phyloP scores from a whole-genome alignment of 1,140 invertebrate species.

The Scaptodrosophila lebanonensis region DNA sequence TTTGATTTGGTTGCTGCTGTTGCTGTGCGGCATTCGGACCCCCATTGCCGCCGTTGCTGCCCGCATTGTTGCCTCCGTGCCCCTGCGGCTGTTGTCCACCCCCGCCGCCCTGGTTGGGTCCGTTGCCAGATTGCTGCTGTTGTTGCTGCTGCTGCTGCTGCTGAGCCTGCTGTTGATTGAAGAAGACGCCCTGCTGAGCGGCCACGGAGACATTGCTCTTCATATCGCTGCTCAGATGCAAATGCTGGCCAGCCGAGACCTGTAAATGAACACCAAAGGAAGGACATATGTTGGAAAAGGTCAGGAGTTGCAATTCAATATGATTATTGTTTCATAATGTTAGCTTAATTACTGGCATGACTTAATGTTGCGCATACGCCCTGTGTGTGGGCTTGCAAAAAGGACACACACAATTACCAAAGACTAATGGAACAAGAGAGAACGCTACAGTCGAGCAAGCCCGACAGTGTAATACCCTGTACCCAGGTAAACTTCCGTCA shows the following conservation, averaged over 20 bases:
- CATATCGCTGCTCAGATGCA: slow-evolving; percentile 84
- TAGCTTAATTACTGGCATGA: too few relatives aligned
- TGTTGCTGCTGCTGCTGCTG: slow-evolving; percentile 57
- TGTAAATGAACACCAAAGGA: slow-evolving; percentile 45
- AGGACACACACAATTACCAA: neutral
- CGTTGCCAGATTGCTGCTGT: slow-evolving; percentile 40
- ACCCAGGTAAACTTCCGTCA: too few relatives aligned
- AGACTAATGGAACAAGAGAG: too few relatives aligned
- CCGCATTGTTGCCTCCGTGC: slow-evolving; percentile 47
- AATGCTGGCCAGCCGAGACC: slow-evolving; percentile 89
- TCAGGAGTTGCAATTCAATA: slow-evolving; percentile 3
- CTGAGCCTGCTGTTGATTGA: slow-evolving; percentile 80
- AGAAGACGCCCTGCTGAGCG: slow-evolving; percentile 88
- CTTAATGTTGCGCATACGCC: slow-evolving; percentile 8
- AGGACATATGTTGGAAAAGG: neutral
- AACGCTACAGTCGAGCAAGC: too few relatives aligned
- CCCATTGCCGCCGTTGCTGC: slow-evolving; percentile 57
- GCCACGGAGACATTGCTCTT: slow-evolving; percentile 85
- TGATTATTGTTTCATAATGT: neutral
- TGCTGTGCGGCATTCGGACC: slow-evolving; percentile 58
- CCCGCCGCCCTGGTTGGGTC: slow-evolving; percentile 48
- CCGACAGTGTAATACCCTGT: too few relatives aligned
- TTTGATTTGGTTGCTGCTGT: slow-evolving; percentile 77
- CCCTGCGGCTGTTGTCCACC: slow-evolving; percentile 46
- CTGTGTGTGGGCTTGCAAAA: neutral